Percentiles rank a stretch among this genome's conserved stretches.
These are phyloP conservation scores for Corynorhinus townsendii DNA, from an alignment of 2,113 vertebrate species.

Conservation along the genomic window DNA sequence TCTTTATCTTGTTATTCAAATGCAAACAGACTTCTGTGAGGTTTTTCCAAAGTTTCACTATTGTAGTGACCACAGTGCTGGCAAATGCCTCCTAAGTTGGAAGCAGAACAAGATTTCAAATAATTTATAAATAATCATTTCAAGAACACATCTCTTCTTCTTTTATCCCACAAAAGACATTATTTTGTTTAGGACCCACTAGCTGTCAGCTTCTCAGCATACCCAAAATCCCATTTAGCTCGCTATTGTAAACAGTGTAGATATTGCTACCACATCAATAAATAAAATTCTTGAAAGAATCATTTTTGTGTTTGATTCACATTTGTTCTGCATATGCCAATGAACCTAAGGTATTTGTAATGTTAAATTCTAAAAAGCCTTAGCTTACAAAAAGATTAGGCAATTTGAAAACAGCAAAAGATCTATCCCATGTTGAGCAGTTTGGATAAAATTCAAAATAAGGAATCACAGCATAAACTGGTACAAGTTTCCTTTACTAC, in stretches of 20 bases:
- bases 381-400: slow-evolving; percentile 56
- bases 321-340: slow-evolving; percentile 83
- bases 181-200: slow-evolving; percentile 76
- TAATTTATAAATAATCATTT: slow-evolving; percentile 82
- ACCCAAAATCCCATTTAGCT: slow-evolving; percentile 76
- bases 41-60: slow-evolving; percentile 72
- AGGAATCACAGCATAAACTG: not conserved
- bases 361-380: slow-evolving; percentile 48
- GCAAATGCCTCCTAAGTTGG: slow-evolving; percentile 67
- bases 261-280: slow-evolving; percentile 81
- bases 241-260: slow-evolving; percentile 80
- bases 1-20: slow-evolving; percentile 79
- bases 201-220: slow-evolving; percentile 81
- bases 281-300: slow-evolving; percentile 78
- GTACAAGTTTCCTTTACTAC: not conserved
- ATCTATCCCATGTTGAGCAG: not conserved
- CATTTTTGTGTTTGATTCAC: slow-evolving; percentile 77
- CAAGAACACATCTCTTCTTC: slow-evolving; percentile 77
- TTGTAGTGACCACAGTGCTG: slow-evolving; percentile 70
- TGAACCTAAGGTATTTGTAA: slow-evolving; percentile 74
- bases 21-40: slow-evolving; percentile 77
- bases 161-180: slow-evolving; percentile 80
- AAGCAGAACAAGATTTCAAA: slow-evolving; percentile 78
- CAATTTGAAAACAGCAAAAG: slow-evolving; percentile 20
- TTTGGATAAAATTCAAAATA: not conserved